Evolutionary conservation across 2,888 invertebrate species (phyloP), one percentile per base, ranked within the genome.

Genomic region (Amorpha juglandis): DNA sequence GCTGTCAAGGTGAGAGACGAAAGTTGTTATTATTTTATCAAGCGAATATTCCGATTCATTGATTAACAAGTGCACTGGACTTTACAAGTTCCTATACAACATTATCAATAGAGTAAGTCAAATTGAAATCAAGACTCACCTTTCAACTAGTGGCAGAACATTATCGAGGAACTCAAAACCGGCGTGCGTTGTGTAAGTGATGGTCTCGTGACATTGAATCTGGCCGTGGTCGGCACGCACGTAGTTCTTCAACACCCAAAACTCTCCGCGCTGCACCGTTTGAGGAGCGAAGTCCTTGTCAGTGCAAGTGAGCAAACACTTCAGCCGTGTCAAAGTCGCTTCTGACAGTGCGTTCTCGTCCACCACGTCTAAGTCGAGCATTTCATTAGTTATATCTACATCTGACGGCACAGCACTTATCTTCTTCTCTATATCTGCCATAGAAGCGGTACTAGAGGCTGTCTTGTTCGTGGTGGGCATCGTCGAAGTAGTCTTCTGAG

Each of bases 101-200:
- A 38, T 38, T 9, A 38, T 38, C 9, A 38, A 38, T 38, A 38
- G 38, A 9, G 16, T 27, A 50, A 33, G 14, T 12, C 3, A 42
- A 9, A 6, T 50, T 27, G 0, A n/a, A 19, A 38, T 12, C 12
- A 16, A 16, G 14, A 79, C 92, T 90, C 74, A 95, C 91, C 96
- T 95, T 84, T 97, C 96, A 82, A 98, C 91, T 78, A 98, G 93
- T 69, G 98, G 97, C 84, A 96, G 95, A 78, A 98, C 94, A 89
- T 98, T 98, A 89, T 98, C 97, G 81, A 98, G 95, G 92, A 98
- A 98, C 75, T 98, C 97, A 90, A 95, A 97, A 80, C 98, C 98
- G 6, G 97, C 98, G 87, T 98, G 98, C 14, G 98, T 98, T 47
- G 98, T 98, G 82, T 98, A 98, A 0, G 98, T 98, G 72, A 98